phyloP scores from a whole-genome alignment of 2,797 vertebrate species.

The Neosilurus mollespiculum region DNA sequence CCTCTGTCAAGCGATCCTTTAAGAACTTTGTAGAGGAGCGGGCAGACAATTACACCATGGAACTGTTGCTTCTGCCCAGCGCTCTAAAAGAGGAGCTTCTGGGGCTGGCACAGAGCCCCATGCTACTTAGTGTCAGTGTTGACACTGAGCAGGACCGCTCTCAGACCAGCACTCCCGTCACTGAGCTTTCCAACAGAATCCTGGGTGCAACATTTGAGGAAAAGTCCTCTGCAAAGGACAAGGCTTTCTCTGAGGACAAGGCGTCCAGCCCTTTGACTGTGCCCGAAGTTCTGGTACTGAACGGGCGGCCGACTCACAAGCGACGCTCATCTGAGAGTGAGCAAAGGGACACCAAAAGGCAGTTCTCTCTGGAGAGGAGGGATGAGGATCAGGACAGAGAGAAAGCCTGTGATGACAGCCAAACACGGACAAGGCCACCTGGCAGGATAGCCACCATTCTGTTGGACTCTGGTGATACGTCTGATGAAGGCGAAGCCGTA shows the following conservation, averaged over 20 bases:
- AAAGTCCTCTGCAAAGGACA: constrained; percentile 47
- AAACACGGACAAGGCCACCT: constrained; percentile 66
- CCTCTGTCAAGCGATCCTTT: constrained; percentile 85
- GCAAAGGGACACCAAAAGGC: constrained; percentile 89
- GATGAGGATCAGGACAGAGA: constrained; percentile 73
- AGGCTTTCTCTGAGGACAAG: constrained; percentile 73
- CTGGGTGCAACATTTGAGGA: constrained; percentile 83
- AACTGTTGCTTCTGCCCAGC: constrained; percentile 90
- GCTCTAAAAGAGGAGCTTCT: constrained; percentile 91
- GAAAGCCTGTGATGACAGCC: constrained; percentile 51
- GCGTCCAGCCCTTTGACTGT: constrained; percentile 17
- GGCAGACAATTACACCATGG: constrained; percentile 95
- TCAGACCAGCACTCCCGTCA: constrained; percentile 87
- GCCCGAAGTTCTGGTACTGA: constrained; percentile 58
- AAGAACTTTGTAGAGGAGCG: constrained; percentile 91
- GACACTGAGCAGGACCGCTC: constrained; percentile 78
- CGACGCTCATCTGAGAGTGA: constrained; percentile 89
- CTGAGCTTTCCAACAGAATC: constrained; percentile 90
- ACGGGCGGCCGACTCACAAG: constrained; percentile 85
- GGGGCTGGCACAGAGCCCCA: constrained; percentile 76
- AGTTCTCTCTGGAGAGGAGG: constrained; percentile 85
- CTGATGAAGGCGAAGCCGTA: constrained; percentile 71
- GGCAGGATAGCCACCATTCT: constrained; percentile 43
- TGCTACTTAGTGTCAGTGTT: constrained; percentile 40
- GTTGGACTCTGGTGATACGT: constrained; percentile 57